Evolutionary conservation across 2,113 vertebrate species (phyloP).

Genomic region (Chaetodon auriga): DNA sequence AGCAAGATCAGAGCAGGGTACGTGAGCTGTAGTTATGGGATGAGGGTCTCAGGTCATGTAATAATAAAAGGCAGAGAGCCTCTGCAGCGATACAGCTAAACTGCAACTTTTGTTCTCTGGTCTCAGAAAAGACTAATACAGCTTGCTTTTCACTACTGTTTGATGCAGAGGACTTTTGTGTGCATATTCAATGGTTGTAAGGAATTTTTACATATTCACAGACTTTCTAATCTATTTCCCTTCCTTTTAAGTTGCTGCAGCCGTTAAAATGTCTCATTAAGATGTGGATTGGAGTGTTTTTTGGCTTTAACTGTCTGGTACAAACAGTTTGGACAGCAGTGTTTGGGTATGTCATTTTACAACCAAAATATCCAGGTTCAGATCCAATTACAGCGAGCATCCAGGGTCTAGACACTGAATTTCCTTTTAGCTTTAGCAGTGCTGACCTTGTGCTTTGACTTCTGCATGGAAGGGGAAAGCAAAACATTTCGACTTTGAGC

Average conservation of each 20-base stretch:
- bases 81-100: conserved; percentile 46
- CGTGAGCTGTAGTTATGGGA: conserved; percentile 69
- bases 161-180: background rate
- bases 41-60: conserved; percentile 67
- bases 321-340: conserved; percentile 20
- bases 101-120: conserved; percentile 16
- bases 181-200: background rate
- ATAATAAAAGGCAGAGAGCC: conserved; percentile 64
- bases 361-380: conserved; percentile 3
- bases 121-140: conserved; percentile 1
- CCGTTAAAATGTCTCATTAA: background rate
- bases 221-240: background rate
- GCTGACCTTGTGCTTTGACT: conserved; percentile 21
- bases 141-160: background rate
- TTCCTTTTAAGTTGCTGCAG: background rate
- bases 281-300: background rate
- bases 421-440: conserved; percentile 1
- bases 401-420: background rate
- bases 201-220: background rate
- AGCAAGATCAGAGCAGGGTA: conserved; percentile 74
- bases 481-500: background rate
- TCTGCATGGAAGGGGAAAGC: background rate
- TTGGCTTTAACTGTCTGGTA: background rate
- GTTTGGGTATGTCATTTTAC: background rate
- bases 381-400: background rate